These are phyloP conservation scores for Protosalanx chinensis DNA, from an alignment of 2,797 vertebrate genomes.

Conservation along the genomic window DNA sequence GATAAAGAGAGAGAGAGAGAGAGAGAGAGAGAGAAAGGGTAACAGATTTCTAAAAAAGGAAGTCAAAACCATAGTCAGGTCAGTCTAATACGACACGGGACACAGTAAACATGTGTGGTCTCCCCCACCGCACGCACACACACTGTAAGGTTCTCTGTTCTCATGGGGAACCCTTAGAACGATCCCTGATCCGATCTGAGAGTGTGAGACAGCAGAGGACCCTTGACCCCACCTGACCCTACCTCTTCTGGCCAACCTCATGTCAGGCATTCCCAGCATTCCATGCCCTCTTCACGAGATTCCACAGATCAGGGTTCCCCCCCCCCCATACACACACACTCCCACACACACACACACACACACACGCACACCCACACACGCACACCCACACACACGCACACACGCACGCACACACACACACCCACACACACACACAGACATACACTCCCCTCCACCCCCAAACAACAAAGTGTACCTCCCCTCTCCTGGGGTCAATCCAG, in stretches of 20 bases:
- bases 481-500: slow-evolving; percentile 20
- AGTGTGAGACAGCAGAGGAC: slow-evolving; percentile 46
- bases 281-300: slow-evolving; percentile 68
- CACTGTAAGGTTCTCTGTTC: background rate
- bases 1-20: background rate
- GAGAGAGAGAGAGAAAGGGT: too few relatives aligned
- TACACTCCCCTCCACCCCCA: background rate
- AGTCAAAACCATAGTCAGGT: background rate
- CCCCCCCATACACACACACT: slow-evolving; percentile 14
- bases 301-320: slow-evolving; percentile 58
- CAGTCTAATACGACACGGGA: background rate
- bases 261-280: slow-evolving; percentile 76
- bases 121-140: background rate
- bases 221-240: slow-evolving; percentile 46
- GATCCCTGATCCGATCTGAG: slow-evolving; percentile 36
- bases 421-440: too few relatives aligned
- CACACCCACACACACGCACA: too few relatives aligned
- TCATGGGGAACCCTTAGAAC: slow-evolving; percentile 16
- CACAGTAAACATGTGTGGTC: slow-evolving; percentile 3
- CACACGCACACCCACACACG: background rate
- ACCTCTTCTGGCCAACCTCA: slow-evolving; percentile 43
- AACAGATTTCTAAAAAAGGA: background rate
- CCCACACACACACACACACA: too few relatives aligned
- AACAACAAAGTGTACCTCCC: background rate
- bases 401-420: too few relatives aligned